phyloP scores from a whole-genome alignment of 2,888 invertebrate species.

The Eurois occulta region DNA sequence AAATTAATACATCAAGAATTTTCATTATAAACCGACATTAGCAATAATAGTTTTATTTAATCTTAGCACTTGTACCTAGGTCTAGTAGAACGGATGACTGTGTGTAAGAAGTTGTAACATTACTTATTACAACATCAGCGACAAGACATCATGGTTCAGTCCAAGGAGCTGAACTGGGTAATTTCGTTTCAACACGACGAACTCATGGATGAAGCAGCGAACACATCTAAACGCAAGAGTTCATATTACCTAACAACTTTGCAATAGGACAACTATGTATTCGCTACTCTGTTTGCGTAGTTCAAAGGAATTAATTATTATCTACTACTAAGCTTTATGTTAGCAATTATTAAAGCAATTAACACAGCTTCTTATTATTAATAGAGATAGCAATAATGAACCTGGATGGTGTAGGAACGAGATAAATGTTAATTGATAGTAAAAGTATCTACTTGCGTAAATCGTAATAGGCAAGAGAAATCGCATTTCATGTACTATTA shows the following conservation, averaged over 20 bases:
- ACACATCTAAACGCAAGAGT: conserved; percentile 27
- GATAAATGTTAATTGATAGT: conserved; percentile 15
- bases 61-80: too few relatives aligned
- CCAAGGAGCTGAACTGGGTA: conserved; percentile 17
- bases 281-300: neutral
- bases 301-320: conserved; percentile 25
- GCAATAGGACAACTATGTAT: conserved; percentile 15
- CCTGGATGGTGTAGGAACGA: conserved; percentile 25
- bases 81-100: too few relatives aligned
- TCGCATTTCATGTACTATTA: conserved; percentile 18
- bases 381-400: conserved; percentile 28
- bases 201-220: neutral
- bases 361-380: conserved; percentile 31
- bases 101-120: too few relatives aligned
- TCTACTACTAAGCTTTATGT: conserved; percentile 15
- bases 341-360: conserved; percentile 9
- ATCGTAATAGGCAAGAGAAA: conserved; percentile 47
- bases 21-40: too few relatives aligned
- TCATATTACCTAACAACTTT: conserved; percentile 40
- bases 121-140: conserved; percentile 30
- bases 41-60: too few relatives aligned
- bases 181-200: conserved; percentile 36
- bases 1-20: conserved; percentile 31
- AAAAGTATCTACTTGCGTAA: conserved; percentile 40
- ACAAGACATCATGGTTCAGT: neutral